A percentile compares a stretch with the other conserved stretches of the same genome.
phyloP scores from a whole-genome alignment of 2,113 vertebrate genomes.

The Lonchura striata region DNA sequence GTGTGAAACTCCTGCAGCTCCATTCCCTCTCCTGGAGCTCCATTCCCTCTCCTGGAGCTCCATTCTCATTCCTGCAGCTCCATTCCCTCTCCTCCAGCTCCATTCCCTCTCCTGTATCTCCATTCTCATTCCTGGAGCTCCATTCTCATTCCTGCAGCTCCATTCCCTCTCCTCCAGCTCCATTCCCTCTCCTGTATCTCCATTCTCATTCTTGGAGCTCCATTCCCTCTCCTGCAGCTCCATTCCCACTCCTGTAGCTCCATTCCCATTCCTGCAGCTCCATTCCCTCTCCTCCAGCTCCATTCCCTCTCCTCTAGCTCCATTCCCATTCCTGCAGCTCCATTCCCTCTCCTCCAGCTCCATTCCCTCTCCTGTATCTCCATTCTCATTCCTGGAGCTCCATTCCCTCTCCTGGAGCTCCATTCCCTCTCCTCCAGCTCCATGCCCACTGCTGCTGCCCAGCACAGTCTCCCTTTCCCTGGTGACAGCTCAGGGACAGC shows the following conservation, averaged over 20 bases:
- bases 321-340: too few relatives aligned
- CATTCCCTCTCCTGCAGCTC: background rate
- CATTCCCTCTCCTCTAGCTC: too few relatives aligned
- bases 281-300: background rate
- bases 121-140: background rate
- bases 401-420: background rate
- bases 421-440: background rate
- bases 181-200: background rate
- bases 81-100: background rate
- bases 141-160: background rate
- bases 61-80: background rate
- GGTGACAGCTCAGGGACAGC: background rate
- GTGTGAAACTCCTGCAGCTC: background rate
- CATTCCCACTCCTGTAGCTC: background rate
- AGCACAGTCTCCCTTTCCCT: background rate
- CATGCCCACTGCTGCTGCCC: background rate
- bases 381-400: too few relatives aligned
- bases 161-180: background rate
- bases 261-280: background rate
- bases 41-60: background rate
- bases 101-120: background rate
- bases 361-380: background rate
- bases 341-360: background rate
- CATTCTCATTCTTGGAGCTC: too few relatives aligned
- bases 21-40: background rate